These are phyloP conservation scores for Cloeon dipterum DNA, from an alignment of 2,888 invertebrate species.

Conservation along the genomic window DNA sequence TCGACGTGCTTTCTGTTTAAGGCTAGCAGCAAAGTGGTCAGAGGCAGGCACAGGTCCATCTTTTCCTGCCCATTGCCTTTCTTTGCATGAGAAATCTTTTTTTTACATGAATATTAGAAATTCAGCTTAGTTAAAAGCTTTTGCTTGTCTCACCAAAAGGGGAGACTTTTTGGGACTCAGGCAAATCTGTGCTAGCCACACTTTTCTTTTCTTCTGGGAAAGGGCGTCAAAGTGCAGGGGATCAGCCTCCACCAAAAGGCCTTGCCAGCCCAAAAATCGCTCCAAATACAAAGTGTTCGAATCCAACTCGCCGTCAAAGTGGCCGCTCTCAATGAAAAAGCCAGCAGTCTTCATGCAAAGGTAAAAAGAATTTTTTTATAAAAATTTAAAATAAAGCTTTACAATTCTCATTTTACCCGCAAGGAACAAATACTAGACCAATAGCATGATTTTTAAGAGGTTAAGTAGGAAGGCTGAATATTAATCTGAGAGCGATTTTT, in stretches of 20 bases:
- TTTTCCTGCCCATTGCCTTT: too few species aligned
- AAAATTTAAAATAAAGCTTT: too few species aligned
- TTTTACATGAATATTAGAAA: too few species aligned
- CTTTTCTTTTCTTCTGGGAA: constrained; percentile 19
- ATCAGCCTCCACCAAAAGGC: constrained; percentile 26
- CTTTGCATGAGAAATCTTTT: too few species aligned
- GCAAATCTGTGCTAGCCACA: constrained; percentile 22
- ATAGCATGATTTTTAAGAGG: too few species aligned
- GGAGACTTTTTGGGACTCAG: constrained; percentile 19
- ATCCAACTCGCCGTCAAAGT: constrained; percentile 26
- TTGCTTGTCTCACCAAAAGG: constrained; percentile 18
- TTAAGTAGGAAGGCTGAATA: too few species aligned
- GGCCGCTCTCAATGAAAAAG: constrained; percentile 29
- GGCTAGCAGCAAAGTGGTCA: constrained; percentile 22
- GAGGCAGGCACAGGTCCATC: constrained; percentile 27
- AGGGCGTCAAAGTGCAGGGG: constrained; percentile 22
- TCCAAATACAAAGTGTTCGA: constrained; percentile 27
- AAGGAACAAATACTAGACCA: too few species aligned
- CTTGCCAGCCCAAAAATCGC: constrained; percentile 21
- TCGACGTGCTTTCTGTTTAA: constrained; percentile 23
- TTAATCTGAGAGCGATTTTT: too few species aligned
- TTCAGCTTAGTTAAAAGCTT: too few species aligned
- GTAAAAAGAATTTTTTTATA: too few species aligned
- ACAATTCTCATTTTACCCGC: too few species aligned
- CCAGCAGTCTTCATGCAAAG: constrained; percentile 18